Base-by-base conservation (phyloP, 1,140 invertebrate species). In the Hyles euphorbiae region DNA sequence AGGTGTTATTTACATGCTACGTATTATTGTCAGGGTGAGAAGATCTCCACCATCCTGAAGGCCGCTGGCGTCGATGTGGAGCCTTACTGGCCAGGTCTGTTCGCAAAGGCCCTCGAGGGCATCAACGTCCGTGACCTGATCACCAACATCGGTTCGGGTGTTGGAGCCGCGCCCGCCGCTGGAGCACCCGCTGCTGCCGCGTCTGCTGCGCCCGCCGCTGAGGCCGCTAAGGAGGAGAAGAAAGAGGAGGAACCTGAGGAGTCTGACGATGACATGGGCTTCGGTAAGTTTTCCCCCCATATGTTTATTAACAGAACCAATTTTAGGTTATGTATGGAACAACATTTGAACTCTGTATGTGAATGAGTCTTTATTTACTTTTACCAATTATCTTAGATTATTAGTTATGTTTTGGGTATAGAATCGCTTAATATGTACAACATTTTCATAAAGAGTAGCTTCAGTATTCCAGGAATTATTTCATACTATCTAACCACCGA, bases 21-120 rank as follows among this genome's bases (percentile, higher is more conserved):
- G 64, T 34, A 61, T 70, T 10, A 45, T 54, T 51, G 63, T 44
- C 70, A 99, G 97, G 96, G 96, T 72, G 98, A 99, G 78, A 99
- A 99, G 90, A 98, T 99, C 79, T 94, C 93, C 60, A 98, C 98
- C 59, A 97, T 99, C 83, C 88, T 99, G 73, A 99, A 99, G 88
- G 98, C 98, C 34, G 98, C 98, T 52, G 94, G 93, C 81, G 98
- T 99, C 59, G 95, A 97, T 51, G 95, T 99, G 33, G 99, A 99
- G 84, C 98, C 98, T 22, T 99, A 99, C 90, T 99, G 99, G 99
- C 98, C 98, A 58, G 96, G 96, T 81, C 91, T 99, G 34, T 99
- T 99, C 89, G 97, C 98, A 62, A 99, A 99, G 88, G 97, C 98
- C 48, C 90, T 99, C 55, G 97, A 99, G 90, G 96, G 96, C 60